Evolutionary conservation across 92 coral and sea anemone genomes (phyloP).

Genomic region (Epizoanthus ramosus): DNA sequence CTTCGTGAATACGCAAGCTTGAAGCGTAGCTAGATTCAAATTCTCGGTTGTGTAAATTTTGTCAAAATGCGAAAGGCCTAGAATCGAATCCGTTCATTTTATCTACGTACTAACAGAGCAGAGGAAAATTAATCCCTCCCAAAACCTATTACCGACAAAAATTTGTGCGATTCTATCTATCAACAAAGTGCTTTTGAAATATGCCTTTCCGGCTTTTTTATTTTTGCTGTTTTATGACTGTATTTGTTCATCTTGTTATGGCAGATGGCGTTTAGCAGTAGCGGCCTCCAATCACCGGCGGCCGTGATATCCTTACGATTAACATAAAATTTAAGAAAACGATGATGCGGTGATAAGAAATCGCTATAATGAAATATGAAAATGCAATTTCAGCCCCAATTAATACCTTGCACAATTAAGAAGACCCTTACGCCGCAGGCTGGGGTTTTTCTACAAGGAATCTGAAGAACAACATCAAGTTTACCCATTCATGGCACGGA

Average conservation of each 20-base stretch:
- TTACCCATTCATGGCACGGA: conserved; percentile 15
- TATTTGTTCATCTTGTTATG: neutral
- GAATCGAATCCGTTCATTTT: too few species aligned
- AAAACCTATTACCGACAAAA: too few species aligned
- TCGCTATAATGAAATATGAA: conserved; percentile 21
- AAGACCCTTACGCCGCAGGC: neutral
- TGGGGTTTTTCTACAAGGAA: neutral
- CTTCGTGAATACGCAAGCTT: too few species aligned
- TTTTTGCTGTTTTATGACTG: neutral
- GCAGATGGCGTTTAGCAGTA: neutral
- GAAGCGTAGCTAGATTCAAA: too few species aligned
- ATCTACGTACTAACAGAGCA: too few species aligned
- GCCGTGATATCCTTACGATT: conserved; percentile 9
- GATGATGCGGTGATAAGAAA: conserved; percentile 16
- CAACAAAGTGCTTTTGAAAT: too few species aligned
- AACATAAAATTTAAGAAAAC: conserved; percentile 20
- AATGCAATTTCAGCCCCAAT: conserved; percentile 25
- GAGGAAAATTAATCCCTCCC: too few species aligned
- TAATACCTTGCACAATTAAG: neutral
- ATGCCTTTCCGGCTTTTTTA: too few species aligned
- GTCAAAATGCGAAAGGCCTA: too few species aligned
- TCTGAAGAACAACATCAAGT: neutral
- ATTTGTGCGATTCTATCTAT: too few species aligned
- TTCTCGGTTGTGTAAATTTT: too few species aligned
- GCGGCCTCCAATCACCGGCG: too few species aligned